Base-by-base conservation (phyloP, 1,140 invertebrate species). In the Linepithema humile region DNA sequence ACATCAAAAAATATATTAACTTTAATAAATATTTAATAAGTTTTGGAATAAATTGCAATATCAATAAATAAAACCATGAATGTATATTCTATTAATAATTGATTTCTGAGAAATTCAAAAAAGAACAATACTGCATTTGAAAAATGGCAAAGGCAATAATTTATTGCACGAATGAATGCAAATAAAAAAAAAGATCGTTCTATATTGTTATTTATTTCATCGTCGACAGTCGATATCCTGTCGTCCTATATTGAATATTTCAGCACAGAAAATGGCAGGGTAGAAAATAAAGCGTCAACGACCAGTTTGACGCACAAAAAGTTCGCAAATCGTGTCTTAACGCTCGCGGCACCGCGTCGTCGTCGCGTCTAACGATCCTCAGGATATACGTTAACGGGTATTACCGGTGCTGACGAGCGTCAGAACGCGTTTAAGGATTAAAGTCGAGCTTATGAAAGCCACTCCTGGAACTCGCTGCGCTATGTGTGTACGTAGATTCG, bases 361-460 rank as follows among this genome's bases (percentile, higher is more conserved):
- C 75, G 23, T 62, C 74, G 48, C 38, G 17, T 50, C 75, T 69
- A 82, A 82, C 70, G 72, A 86, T 74, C 59, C 57, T 17, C 6
- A 48, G 85, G 72, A 70, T 83, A 50, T 64, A 88, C 55, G 83
- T 88, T 85, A 86, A 83, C 78, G 84, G 50, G 83, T 65, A 85
- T 85, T 85, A 82, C 77, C 57, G 77, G 57, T 32, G 86, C 53
- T 86, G 86, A 89, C 69, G 86, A 83, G 84, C 84, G 62, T 43
- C 57, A 57, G 73, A 72, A 82, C 60, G 82, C 87, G 74, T 89
- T 84, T 86, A 89, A 89, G 88, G 88, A 89, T 89, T 88, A 88
- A 88, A 89, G 87, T 89, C 84, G 84, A 82, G 80, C 74, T 86
- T 85, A 73, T 78, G 87, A 89, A 86, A 89, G 87, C 84, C 85